Evolutionary conservation across 2,113 vertebrate species (phyloP).

Genomic region (Kryptolebias marmoratus): DNA sequence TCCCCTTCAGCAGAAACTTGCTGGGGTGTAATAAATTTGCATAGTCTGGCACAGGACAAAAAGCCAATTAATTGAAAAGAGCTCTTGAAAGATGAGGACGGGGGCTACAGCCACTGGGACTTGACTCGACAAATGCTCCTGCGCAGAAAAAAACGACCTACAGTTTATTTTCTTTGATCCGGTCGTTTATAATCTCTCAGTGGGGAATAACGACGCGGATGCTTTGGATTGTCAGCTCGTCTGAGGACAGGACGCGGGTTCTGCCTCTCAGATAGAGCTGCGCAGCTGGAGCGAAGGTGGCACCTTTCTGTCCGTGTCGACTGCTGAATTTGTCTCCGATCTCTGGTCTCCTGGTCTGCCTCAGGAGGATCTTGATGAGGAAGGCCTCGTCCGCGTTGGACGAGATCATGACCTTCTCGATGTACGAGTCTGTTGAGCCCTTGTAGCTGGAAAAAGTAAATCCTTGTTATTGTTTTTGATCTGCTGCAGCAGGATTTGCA

Average conservation of each 20-base stretch:
- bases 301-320: slow-evolving; percentile 98
- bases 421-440: slow-evolving; percentile 95
- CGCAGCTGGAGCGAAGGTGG: not conserved
- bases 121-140: slow-evolving; percentile 88
- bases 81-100: slow-evolving; percentile 83
- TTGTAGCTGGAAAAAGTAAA: slow-evolving; percentile 86
- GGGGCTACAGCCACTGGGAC: slow-evolving; percentile 89
- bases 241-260: not conserved
- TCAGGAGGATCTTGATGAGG: slow-evolving; percentile 97
- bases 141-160: slow-evolving; percentile 39
- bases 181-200: slow-evolving; percentile 13
- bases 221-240: too few species aligned
- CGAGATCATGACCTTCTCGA: slow-evolving; percentile 99
- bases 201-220: too few species aligned
- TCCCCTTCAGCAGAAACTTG: slow-evolving; percentile 85
- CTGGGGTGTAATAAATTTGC: slow-evolving; percentile 97
- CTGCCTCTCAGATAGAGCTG: not conserved
- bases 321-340: slow-evolving; percentile 99
- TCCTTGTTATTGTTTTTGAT: accelerated
- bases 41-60: slow-evolving; percentile 97
- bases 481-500: not conserved
- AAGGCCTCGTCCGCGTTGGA: slow-evolving; percentile 98
- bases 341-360: slow-evolving; percentile 95
- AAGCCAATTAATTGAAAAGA: slow-evolving; percentile 97
- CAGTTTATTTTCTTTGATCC: slow-evolving; percentile 12